phyloP scores from a whole-genome alignment of 2,888 invertebrate species.

The Brachypalpus laphriformis region DNA sequence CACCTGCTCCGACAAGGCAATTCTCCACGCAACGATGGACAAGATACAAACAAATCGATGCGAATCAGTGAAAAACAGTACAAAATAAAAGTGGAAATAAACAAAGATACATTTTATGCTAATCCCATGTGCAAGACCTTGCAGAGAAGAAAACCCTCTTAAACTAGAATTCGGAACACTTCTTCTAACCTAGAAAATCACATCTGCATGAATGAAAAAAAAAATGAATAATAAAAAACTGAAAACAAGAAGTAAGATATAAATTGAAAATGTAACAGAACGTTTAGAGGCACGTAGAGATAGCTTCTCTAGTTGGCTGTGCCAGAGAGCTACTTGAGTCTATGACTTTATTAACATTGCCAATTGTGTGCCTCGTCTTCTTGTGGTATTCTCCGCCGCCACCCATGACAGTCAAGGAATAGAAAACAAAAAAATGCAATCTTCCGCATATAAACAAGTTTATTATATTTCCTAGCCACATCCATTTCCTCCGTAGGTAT shows the following conservation, averaged over 20 bases:
- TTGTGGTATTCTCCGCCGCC: conserved; percentile 56
- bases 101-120: conserved; percentile 47
- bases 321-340: conserved; percentile 39
- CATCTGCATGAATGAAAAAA: conserved; percentile 65
- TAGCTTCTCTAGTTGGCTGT: conserved; percentile 15
- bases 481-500: conserved; percentile 52
- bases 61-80: conserved; percentile 43
- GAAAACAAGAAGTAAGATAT: conserved; percentile 28
- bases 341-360: conserved; percentile 71
- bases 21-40: conserved; percentile 60
- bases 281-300: conserved; percentile 46
- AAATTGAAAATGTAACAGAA: conserved; percentile 66
- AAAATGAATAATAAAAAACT: conserved; percentile 4
- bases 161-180: conserved; percentile 60
- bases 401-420: conserved; percentile 63
- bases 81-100: conserved; percentile 37
- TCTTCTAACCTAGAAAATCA: conserved; percentile 72
- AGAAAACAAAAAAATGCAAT: conserved; percentile 51
- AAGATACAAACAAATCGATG: conserved; percentile 54
- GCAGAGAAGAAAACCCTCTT: conserved; percentile 11
- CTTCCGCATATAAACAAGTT: conserved; percentile 72
- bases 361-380: background rate
- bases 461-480: conserved; percentile 72
- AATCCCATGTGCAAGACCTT: conserved; percentile 55
- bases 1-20: conserved; percentile 41